These are phyloP conservation scores for Boulengeromyrus knoepffleri DNA, from an alignment of 2,113 vertebrate genomes.

Conservation along the genomic window DNA sequence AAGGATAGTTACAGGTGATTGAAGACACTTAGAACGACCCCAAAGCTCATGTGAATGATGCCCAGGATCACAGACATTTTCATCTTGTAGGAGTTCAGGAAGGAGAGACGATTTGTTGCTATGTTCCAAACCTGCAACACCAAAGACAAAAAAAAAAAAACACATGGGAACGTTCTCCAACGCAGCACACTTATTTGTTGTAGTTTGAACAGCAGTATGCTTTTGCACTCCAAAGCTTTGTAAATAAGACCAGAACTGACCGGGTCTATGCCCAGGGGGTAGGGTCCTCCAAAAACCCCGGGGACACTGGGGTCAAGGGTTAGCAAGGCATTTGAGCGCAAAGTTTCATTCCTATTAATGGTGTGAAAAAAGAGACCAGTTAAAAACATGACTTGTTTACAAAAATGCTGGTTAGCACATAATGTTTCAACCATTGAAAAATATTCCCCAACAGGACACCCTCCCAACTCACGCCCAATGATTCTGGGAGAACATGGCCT, in stretches of 20 bases:
- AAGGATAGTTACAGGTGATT: conserved; percentile 82
- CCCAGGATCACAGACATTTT: conserved; percentile 98
- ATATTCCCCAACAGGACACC: not conserved
- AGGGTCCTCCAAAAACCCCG: conserved; percentile 81
- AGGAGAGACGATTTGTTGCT: conserved; percentile 85
- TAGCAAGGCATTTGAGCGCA: conserved; percentile 42
- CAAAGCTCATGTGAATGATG: conserved; percentile 88
- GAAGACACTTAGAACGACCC: conserved; percentile 78
- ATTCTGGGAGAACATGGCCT: conserved; percentile 60
- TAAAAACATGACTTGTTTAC: not conserved
- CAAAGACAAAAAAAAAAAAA: conserved; percentile 3
- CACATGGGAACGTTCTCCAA: not conserved
- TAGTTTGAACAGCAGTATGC: not conserved
- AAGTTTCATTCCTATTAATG: conserved; percentile 25
- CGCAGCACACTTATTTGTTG: not conserved
- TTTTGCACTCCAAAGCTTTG: not conserved
- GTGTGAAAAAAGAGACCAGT: conserved; percentile 8
- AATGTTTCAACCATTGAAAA: not conserved
- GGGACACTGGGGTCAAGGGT: conserved; percentile 73
- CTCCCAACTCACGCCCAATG: conserved; percentile 64
- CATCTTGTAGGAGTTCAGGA: conserved; percentile 98
- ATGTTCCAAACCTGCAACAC: conserved; percentile 84
- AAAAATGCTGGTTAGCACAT: not conserved
- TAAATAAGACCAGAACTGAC: conserved; percentile 57
- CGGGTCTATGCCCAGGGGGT: conserved; percentile 91